phyloP scores from a whole-genome alignment of 2,888 invertebrate species.

The Hartigia nigra region DNA sequence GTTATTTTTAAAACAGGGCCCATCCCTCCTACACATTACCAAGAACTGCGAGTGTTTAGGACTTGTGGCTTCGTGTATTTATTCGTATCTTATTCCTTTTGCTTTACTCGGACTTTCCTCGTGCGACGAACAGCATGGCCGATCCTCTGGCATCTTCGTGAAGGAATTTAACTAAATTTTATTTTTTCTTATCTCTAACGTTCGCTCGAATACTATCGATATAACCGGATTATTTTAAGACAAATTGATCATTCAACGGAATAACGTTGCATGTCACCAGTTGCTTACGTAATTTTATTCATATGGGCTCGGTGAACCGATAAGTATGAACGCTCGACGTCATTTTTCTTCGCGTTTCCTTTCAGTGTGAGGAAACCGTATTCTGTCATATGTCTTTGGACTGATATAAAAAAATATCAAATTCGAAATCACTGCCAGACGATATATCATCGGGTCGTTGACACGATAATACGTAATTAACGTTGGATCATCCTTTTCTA shows the following conservation, averaged over 20 bases:
- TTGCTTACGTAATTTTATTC: conserved; percentile 48
- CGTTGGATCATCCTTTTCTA: background rate
- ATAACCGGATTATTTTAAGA: conserved; percentile 19
- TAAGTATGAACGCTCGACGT: conserved; percentile 34
- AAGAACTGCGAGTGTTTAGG: background rate
- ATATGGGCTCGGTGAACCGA: conserved; percentile 52
- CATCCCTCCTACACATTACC: background rate
- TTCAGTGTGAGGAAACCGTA: background rate
- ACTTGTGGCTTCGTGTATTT: conserved; percentile 10
- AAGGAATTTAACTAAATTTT: too few species aligned
- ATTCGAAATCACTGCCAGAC: background rate
- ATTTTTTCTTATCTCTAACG: background rate
- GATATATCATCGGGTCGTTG: background rate
- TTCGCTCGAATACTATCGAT: background rate
- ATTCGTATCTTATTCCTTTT: background rate
- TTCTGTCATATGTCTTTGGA: background rate
- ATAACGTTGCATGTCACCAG: conserved; percentile 50
- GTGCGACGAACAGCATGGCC: background rate
- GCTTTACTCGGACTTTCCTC: background rate
- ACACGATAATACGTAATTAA: background rate
- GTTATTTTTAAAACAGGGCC: background rate
- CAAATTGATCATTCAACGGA: conserved; percentile 58
- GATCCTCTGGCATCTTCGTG: background rate
- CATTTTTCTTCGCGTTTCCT: background rate
- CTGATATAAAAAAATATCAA: background rate